Evolutionary conservation across 1,140 invertebrate genomes (phyloP).

Genomic region (Brachionus rubens): DNA sequence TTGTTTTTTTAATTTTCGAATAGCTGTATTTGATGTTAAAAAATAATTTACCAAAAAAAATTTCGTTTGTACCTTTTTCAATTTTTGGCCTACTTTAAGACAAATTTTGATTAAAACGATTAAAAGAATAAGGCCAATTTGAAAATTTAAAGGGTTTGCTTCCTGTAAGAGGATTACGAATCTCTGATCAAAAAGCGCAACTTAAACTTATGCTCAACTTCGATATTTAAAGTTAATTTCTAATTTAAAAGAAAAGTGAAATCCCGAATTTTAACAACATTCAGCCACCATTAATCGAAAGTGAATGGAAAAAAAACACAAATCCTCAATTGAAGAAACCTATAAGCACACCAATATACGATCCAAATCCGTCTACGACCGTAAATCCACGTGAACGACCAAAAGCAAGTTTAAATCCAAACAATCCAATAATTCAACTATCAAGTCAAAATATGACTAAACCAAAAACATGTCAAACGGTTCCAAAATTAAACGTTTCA

Average conservation of each 20-base stretch:
- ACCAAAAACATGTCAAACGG: background rate
- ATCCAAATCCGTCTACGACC: constrained; percentile 15
- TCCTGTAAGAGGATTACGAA: too few species aligned
- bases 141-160: too few species aligned
- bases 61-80: too few species aligned
- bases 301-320: constrained; percentile 9
- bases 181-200: too few species aligned
- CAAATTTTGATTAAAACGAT: too few species aligned
- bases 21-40: too few species aligned
- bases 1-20: too few species aligned
- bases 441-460: constrained; percentile 21
- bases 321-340: background rate
- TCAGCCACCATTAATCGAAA: constrained; percentile 1
- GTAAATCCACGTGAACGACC: constrained; percentile 46
- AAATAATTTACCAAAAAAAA: too few species aligned
- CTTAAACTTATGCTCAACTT: too few species aligned
- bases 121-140: too few species aligned
- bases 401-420: background rate
- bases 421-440: background rate
- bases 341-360: background rate
- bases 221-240: background rate
- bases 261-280: constrained; percentile 6
- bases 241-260: background rate
- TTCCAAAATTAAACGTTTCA: background rate
- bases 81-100: too few species aligned